Percentiles rank a stretch among this genome's conserved stretches.
Evolutionary conservation across 2,113 vertebrate genomes (phyloP).

Genomic region (Clupea harengus): DNA sequence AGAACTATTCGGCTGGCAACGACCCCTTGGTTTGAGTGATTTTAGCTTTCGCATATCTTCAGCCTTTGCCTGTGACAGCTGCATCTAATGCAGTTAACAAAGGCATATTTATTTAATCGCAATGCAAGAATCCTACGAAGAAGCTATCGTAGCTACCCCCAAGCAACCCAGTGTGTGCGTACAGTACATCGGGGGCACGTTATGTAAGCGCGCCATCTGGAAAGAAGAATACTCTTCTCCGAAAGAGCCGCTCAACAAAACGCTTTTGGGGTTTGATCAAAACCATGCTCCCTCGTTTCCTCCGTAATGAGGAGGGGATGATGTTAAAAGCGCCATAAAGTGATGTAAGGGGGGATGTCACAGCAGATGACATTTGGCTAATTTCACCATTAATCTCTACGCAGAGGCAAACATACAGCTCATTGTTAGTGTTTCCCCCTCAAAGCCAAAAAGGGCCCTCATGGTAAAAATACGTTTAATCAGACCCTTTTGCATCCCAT

Average conservation of each 20-base stretch:
- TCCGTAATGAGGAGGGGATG: constrained; percentile 32
- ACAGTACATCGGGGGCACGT: constrained; percentile 47
- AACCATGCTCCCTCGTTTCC: constrained; percentile 34
- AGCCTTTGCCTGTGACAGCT: constrained; percentile 40
- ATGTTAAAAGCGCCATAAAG: constrained; percentile 29
- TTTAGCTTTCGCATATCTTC: constrained; percentile 36
- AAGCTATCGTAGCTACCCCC: constrained; percentile 36
- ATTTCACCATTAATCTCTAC: constrained; percentile 17
- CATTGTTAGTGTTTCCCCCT: not conserved
- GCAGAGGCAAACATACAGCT: constrained; percentile 14
- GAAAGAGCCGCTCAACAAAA: constrained; percentile 27
- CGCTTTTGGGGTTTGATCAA: constrained; percentile 26
- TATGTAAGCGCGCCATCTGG: constrained; percentile 49
- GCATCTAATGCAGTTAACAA: constrained; percentile 46
- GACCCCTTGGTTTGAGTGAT: not conserved
- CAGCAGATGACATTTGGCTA: constrained; percentile 17
- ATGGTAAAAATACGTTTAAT: not conserved
- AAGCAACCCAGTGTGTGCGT: constrained; percentile 26
- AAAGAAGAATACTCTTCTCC: constrained; percentile 28
- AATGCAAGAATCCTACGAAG: constrained; percentile 33
- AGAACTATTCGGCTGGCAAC: constrained; percentile 33
- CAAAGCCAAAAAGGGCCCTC: not conserved
- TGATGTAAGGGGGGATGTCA: not conserved
- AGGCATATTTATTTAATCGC: constrained; percentile 49
- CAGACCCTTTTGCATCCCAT: not conserved